These are phyloP conservation scores for Planiliza haematocheilus DNA, from an alignment of 2,113 vertebrate genomes.

Conservation along the genomic window DNA sequence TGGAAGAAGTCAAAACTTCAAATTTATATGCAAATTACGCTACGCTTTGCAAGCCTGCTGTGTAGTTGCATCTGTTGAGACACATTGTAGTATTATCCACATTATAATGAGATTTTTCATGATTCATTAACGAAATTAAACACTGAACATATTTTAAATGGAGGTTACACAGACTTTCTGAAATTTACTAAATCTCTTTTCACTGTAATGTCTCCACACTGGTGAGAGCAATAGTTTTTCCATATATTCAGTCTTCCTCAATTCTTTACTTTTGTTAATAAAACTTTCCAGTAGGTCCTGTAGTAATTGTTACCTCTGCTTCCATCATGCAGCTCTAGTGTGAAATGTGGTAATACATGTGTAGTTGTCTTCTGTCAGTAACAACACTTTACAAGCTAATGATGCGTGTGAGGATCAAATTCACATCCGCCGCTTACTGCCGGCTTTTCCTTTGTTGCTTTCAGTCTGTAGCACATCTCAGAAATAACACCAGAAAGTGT, in stretches of 20 bases:
- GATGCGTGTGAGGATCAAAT: not conserved
- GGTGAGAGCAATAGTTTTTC: too few species aligned
- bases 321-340: not conserved
- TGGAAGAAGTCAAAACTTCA: not conserved
- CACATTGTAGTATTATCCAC: too few species aligned
- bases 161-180: too few species aligned
- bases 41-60: not conserved
- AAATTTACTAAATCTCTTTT: too few species aligned
- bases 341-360: slow-evolving; percentile 9
- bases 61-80: not conserved
- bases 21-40: not conserved
- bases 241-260: too few species aligned
- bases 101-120: too few species aligned
- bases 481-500: slow-evolving; percentile 3
- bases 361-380: slow-evolving; percentile 12
- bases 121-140: too few species aligned
- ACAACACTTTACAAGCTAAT: slow-evolving; percentile 4
- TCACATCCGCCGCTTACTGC: not conserved
- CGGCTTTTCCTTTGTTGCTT: not conserved
- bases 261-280: slow-evolving; percentile 16
- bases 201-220: too few species aligned
- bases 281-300: not conserved
- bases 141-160: too few species aligned
- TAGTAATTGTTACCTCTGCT: too few species aligned
- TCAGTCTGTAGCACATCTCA: not conserved